Conservation (phyloP, 2,888 invertebrate genomes). For the Macrosoma leucophasiata region DNA sequence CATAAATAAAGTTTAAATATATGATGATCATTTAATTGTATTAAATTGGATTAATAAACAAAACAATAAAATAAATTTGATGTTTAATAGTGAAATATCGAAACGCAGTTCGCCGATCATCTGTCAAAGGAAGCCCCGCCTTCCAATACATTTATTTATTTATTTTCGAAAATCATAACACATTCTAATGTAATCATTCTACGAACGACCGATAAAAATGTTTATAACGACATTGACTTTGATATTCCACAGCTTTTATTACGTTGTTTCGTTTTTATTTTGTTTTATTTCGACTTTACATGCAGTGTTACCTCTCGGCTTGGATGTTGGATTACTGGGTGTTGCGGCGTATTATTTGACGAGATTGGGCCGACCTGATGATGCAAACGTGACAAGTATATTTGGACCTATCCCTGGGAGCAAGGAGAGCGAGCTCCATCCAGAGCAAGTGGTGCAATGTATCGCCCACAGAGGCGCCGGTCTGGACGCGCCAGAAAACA, state of each 20-base stretch:
- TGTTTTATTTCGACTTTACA: constrained; percentile 44
- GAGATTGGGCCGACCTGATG: constrained; percentile 52
- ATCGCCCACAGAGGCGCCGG: constrained; percentile 86
- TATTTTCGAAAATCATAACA: constrained; percentile 50
- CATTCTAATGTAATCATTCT: constrained; percentile 27
- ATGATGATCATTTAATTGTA: no score
- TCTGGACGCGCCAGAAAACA: constrained; percentile 88
- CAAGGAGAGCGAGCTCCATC: constrained; percentile 52
- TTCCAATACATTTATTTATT: constrained; percentile 33
- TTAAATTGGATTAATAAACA: no score
- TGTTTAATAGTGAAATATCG: background rate
- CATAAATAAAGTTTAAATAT: no score
- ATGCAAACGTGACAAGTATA: constrained; percentile 57
- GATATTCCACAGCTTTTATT: constrained; percentile 39
- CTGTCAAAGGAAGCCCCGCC: constrained; percentile 25
- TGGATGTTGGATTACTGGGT: constrained; percentile 54
- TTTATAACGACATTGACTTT: constrained; percentile 42
- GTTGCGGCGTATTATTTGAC: constrained; percentile 53
- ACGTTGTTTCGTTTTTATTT: constrained; percentile 39
- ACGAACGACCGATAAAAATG: constrained; percentile 59
- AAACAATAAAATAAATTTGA: no score
- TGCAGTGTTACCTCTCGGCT: constrained; percentile 56
- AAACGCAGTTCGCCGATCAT: constrained; percentile 5
- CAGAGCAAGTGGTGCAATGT: constrained; percentile 72
- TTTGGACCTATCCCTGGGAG: constrained; percentile 71